Conservation (phyloP, 2,113 vertebrate genomes). For the Pomatorhinus ruficollis region DNA sequence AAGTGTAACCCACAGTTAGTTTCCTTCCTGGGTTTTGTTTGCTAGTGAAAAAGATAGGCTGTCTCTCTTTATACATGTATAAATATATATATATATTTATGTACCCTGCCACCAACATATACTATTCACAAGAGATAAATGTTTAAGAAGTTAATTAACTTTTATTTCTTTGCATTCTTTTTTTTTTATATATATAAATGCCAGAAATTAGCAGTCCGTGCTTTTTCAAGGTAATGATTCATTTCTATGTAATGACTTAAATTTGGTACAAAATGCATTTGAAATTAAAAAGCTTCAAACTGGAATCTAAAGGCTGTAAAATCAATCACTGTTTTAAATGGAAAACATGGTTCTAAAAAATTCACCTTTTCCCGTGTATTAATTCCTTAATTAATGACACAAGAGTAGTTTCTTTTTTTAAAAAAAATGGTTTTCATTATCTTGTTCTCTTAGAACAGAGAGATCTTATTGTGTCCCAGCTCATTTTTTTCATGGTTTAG, state of each 20-base stretch:
- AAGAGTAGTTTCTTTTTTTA: background rate
- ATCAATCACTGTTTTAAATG: background rate
- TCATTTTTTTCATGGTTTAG: background rate
- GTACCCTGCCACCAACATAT: background rate
- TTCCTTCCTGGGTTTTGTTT: background rate
- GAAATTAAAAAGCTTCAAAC: background rate
- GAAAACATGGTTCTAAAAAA: background rate
- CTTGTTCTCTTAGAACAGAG: background rate
- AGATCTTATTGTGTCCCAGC: background rate
- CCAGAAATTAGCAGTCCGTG: background rate
- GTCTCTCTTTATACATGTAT: background rate
- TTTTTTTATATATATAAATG: background rate
- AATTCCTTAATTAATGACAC: background rate
- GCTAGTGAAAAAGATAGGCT: background rate
- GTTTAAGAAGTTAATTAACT: background rate
- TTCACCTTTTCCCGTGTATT: background rate
- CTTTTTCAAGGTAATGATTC: background rate
- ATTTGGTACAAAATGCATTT: background rate
- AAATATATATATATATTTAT: background rate
- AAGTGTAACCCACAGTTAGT: background rate
- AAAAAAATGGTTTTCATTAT: background rate
- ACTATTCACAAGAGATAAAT: background rate
- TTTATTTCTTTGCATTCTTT: background rate
- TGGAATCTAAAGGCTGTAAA: background rate
- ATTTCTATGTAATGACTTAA: background rate